These are phyloP conservation scores for Chloroceryle inda DNA, from an alignment of 2,797 vertebrate genomes.

Conservation along the genomic window DNA sequence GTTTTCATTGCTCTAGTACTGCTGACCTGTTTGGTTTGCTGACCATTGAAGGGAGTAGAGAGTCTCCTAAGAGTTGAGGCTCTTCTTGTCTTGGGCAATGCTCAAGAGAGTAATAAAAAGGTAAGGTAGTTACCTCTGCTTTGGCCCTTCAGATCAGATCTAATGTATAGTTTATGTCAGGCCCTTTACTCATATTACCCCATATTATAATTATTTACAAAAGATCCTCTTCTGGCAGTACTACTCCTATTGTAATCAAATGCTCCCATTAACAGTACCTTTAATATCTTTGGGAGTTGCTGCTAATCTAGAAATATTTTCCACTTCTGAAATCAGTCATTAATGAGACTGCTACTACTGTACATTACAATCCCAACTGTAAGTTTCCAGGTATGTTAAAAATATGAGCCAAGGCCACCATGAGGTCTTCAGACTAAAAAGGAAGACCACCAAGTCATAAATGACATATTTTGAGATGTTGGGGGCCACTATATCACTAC, in stretches of 20 bases:
- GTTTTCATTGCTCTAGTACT: background rate
- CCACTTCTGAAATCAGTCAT: background rate
- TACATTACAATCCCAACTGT: background rate
- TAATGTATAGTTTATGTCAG: background rate
- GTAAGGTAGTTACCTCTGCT: background rate
- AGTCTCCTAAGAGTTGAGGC: background rate
- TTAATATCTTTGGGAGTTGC: background rate
- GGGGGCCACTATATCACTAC: background rate
- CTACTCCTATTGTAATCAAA: background rate
- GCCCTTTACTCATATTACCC: background rate
- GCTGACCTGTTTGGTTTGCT: background rate
- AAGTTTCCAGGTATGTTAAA: background rate
- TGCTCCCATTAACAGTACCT: background rate
- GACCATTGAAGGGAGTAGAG: background rate
- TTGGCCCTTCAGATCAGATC: background rate
- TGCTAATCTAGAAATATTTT: background rate
- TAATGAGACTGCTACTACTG: background rate
- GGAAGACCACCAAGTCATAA: background rate
- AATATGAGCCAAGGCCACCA: background rate
- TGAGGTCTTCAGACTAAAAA: background rate
- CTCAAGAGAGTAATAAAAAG: background rate
- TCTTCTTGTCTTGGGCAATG: background rate
- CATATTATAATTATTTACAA: background rate
- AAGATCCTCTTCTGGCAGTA: background rate
- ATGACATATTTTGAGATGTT: background rate